Base-by-base conservation (phyloP, 2,888 invertebrate genomes). In the Drosophila austrosaltans region DNA sequence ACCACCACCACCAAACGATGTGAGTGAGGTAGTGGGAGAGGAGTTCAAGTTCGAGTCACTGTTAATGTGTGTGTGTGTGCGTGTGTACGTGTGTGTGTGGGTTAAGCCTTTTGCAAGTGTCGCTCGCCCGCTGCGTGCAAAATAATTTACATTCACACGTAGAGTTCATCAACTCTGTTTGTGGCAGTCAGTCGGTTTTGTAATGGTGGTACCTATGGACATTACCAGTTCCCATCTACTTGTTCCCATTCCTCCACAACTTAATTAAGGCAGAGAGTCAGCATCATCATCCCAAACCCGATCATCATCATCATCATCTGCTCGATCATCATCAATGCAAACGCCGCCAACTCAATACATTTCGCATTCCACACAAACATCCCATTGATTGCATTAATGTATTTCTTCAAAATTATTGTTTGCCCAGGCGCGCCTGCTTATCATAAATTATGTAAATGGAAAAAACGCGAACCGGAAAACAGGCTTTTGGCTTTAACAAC, bases 391-490 rank as follows among this genome's bases (percentile, higher is more conserved):
- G 89, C 90, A 90, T 86, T 86, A 86, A 86, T 86, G 85, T 88
- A 90, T 89, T 90, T 87, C 91, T 91, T 90, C 89, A 89, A 91
- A 90, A 91, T 90, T 91, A 91, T 91, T 91, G 90, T 90, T 90
- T 90, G 91, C 82, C 81, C 91, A 88, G 81, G 87, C 90, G 87
- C 90, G 90, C 87, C 87, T 88, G 90, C 91, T 90, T 91, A 90
- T 90, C 91, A 90, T 91, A 91, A 91, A 90, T 91, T 91, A 91
- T 91, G 91, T 90, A 90, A 91, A 91, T 91, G 89, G 88, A 82
- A 88, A 48, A 87, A 84, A 84, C 79, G 89, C 75, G 76, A 85
- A 79, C 74, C 88, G 86, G 90, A 85, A 85, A 83, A 88, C 88
- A 89, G 90, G 79, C 90, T 77, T 77, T 48, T 78, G 79, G 70